Conservation (phyloP, 2,113 vertebrate genomes). For the Protomyctophum bolini region DNA sequence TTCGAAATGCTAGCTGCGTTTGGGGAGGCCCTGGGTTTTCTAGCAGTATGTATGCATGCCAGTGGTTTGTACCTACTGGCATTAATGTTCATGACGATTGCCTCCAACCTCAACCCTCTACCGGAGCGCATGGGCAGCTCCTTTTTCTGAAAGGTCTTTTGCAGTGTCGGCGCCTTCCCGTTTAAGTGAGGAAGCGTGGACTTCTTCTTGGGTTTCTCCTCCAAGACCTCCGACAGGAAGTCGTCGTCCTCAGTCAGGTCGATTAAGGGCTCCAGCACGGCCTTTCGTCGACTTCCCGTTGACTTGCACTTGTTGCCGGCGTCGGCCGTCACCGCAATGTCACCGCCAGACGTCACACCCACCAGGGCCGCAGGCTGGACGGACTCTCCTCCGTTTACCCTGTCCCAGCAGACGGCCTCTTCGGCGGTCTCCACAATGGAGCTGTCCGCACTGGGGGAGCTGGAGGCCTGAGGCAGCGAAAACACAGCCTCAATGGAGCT, state of each 20-base stretch:
- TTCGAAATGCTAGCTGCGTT: slow-evolving; percentile 20
- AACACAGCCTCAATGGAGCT: slow-evolving; percentile 64
- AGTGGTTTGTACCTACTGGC: slow-evolving; percentile 67
- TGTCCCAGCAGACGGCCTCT: slow-evolving; percentile 25
- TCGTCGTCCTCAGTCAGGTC: slow-evolving; percentile 44
- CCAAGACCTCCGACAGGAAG: slow-evolving; percentile 24
- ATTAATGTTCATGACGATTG: slow-evolving; percentile 79
- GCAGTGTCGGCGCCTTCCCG: slow-evolving; percentile 39
- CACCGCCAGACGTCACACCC: slow-evolving; percentile 12
- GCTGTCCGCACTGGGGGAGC: slow-evolving; percentile 62
- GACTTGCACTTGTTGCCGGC: slow-evolving; percentile 35
- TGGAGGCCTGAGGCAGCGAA: slow-evolving; percentile 68
- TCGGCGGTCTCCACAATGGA: slow-evolving; percentile 21
- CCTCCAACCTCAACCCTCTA: slow-evolving; percentile 72
- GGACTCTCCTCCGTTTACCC: slow-evolving; percentile 19
- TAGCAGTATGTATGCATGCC: slow-evolving; percentile 51
- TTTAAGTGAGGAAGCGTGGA: slow-evolving; percentile 50
- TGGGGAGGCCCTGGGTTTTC: slow-evolving; percentile 43
- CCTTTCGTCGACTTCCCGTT: slow-evolving; percentile 10
- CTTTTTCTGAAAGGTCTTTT: slow-evolving; percentile 58
- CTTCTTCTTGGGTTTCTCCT: slow-evolving; percentile 33
- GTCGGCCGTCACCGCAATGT: slow-evolving; percentile 22
- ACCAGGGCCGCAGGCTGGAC: slow-evolving; percentile 5
- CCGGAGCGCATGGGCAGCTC: slow-evolving; percentile 70
- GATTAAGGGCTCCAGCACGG: slow-evolving; percentile 30